Conservation (phyloP, 2,888 invertebrate species). For the Brachypterus glaber region DNA sequence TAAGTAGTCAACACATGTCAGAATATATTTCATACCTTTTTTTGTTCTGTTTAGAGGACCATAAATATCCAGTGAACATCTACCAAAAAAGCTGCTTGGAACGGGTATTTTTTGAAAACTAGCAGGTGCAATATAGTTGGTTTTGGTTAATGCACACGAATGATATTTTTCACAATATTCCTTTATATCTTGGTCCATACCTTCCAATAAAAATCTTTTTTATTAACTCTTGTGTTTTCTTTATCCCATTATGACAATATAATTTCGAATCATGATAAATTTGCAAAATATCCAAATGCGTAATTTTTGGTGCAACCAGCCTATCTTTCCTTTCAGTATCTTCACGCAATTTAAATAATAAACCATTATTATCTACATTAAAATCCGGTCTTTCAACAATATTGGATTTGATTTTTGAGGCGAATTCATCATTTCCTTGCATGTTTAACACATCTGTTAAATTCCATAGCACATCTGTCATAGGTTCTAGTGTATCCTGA, state of each 20-base stretch:
- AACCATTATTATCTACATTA: slow-evolving; percentile 12
- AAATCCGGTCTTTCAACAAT: slow-evolving; percentile 5
- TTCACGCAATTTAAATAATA: slow-evolving; percentile 11
- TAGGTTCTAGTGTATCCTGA: slow-evolving; percentile 3
- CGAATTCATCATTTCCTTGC: slow-evolving; percentile 8
- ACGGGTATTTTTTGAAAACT: slow-evolving; percentile 19
- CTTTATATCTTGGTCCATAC: slow-evolving; percentile 21
- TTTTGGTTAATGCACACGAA: slow-evolving; percentile 25
- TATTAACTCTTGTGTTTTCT: slow-evolving; percentile 23
- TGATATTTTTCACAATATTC: too few relatives aligned
- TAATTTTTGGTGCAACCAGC: slow-evolving; percentile 12
- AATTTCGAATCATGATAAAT: too few relatives aligned
- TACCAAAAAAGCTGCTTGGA: slow-evolving; percentile 19
- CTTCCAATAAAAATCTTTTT: slow-evolving; percentile 23
- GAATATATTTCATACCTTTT: slow-evolving; percentile 24
- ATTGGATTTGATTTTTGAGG: neutral
- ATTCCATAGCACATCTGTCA: slow-evolving; percentile 4
- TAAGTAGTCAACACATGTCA: slow-evolving; percentile 26
- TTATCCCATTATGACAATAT: slow-evolving; percentile 29
- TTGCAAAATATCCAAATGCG: slow-evolving; percentile 12
- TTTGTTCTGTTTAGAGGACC: slow-evolving; percentile 23
- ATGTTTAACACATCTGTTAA: slow-evolving; percentile 3
- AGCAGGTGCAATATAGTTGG: slow-evolving; percentile 11
- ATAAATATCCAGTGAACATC: slow-evolving; percentile 25
- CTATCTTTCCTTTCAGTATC: slow-evolving; percentile 8